Evolutionary conservation across 2,888 invertebrate genomes (phyloP).

Genomic region (Xanthia icteritia): DNA sequence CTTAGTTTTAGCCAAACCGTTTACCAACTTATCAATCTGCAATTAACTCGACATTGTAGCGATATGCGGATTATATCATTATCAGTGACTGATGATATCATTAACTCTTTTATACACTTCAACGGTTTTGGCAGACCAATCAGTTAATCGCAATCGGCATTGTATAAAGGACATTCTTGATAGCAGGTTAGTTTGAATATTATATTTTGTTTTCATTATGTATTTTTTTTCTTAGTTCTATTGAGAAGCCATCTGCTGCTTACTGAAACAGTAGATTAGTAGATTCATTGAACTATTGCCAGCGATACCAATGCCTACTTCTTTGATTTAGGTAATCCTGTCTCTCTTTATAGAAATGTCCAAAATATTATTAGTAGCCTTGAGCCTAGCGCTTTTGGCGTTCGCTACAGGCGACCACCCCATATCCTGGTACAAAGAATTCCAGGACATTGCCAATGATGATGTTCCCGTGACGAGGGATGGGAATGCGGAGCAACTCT

Average conservation of each 20-base stretch:
- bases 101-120: constrained; percentile 39
- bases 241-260: background rate
- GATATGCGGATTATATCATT: constrained; percentile 40
- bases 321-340: background rate
- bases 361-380: constrained; percentile 58
- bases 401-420: constrained; percentile 75
- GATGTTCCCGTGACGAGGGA: constrained; percentile 67
- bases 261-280: background rate
- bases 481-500: constrained; percentile 70
- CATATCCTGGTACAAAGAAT: constrained; percentile 76
- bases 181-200: constrained; percentile 67
- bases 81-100: constrained; percentile 45
- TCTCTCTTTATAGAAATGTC: constrained; percentile 76
- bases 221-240: constrained; percentile 8
- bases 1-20: constrained; percentile 15
- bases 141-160: constrained; percentile 55
- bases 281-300: background rate
- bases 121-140: constrained; percentile 33
- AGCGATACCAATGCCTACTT: background rate
- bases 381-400: constrained; percentile 72
- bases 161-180: constrained; percentile 71
- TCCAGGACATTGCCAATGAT: constrained; percentile 69
- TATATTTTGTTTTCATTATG: constrained; percentile 17
- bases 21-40: constrained; percentile 33
- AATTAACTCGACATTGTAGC: constrained; percentile 15